Percentiles rank a stretch among this genome's conserved stretches.
phyloP scores from a whole-genome alignment of 2,888 invertebrate genomes.

The Thecocarcelia acutangulata region DNA sequence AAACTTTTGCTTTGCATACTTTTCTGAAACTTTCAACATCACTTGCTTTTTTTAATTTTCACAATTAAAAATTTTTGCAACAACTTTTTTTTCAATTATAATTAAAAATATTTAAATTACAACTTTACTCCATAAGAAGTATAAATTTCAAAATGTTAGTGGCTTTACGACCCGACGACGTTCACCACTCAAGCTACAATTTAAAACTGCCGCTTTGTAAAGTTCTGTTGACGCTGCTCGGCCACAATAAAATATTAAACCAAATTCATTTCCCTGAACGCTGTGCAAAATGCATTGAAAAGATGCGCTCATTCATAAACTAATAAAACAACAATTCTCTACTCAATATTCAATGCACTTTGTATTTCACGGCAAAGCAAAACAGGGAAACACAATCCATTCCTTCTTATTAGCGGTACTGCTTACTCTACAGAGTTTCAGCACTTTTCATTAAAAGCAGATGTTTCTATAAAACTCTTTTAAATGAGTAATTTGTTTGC shows the following conservation, averaged over 20 bases:
- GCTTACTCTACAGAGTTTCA: not conserved
- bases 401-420: not conserved
- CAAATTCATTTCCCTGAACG: conserved; percentile 50
- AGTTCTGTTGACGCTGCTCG: conserved; percentile 68
- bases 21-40: conserved; percentile 70
- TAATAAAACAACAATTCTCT: conserved; percentile 38
- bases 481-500: conserved; percentile 5
- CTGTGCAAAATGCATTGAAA: conserved; percentile 53
- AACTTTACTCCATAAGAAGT: conserved; percentile 31
- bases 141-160: conserved; percentile 35
- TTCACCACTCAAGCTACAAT: conserved; percentile 79
- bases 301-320: conserved; percentile 67
- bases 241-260: conserved; percentile 66
- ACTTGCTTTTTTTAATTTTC: conserved; percentile 36
- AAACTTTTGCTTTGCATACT: too few species aligned
- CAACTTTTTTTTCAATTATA: conserved; percentile 1
- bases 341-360: conserved; percentile 50
- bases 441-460: conserved; percentile 38
- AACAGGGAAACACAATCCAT: not conserved
- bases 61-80: not conserved
- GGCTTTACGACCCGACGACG: conserved; percentile 76
- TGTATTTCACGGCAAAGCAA: not conserved
- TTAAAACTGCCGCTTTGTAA: conserved; percentile 75
- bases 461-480: conserved; percentile 49
- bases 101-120: conserved; percentile 30